phyloP scores from a whole-genome alignment of 2,113 vertebrate genomes.

The Siniperca chuatsi region DNA sequence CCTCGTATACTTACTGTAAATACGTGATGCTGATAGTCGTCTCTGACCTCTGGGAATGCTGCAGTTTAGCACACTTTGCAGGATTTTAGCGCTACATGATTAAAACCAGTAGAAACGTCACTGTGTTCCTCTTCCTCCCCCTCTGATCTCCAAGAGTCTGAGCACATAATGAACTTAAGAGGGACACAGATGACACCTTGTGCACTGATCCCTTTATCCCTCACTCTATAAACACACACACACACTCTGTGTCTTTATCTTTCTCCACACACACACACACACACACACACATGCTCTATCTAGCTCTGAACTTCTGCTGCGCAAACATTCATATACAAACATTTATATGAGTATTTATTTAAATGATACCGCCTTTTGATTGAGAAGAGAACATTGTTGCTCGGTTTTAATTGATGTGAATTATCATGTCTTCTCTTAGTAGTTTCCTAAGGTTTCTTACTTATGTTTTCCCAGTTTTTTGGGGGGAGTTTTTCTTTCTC shows the following conservation, averaged over 20 bases:
- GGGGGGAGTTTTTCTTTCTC: not conserved
- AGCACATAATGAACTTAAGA: conserved; percentile 81
- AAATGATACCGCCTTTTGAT: not conserved
- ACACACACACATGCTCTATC: not conserved
- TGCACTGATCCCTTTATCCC: conserved; percentile 76
- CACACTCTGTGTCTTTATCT: conserved; percentile 24
- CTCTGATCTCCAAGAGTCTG: conserved; percentile 63
- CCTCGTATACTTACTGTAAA: not conserved
- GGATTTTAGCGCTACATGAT: not conserved
- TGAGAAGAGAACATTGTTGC: not conserved
- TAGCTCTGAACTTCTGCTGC: not conserved
- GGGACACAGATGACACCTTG: conserved; percentile 71
- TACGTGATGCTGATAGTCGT: not conserved
- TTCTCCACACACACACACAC: not conserved
- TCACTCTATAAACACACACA: conserved; percentile 44
- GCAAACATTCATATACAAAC: not conserved
- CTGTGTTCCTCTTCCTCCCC: conserved; percentile 34
- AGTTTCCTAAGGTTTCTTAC: too few species aligned
- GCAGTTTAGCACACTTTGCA: not conserved
- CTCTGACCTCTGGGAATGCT: not conserved
- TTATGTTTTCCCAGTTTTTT: too few species aligned
- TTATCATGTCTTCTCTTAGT: too few species aligned
- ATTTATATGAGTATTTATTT: not conserved
- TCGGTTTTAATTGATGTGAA: not conserved
- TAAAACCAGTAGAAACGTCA: conserved; percentile 11